Evolutionary conservation across 1,140 invertebrate species (phyloP).

Genomic region (Diorhabda carinulata): DNA sequence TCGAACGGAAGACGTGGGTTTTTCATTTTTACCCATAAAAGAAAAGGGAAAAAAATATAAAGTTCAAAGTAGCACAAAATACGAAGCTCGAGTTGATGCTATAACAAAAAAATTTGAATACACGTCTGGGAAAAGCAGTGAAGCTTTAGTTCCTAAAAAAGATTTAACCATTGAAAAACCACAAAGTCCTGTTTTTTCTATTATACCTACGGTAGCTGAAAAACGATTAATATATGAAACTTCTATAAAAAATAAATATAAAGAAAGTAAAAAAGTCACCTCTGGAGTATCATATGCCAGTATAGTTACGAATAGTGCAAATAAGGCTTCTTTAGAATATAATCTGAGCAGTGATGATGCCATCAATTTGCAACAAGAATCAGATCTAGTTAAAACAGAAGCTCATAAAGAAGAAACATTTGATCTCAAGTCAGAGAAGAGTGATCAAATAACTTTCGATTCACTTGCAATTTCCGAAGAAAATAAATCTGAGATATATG

Average conservation of each 20-base stretch:
- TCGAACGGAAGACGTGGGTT: slow-evolving; percentile 19
- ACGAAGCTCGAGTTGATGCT: slow-evolving; percentile 20
- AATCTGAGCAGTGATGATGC: too few relatives aligned
- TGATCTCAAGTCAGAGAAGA: too few relatives aligned
- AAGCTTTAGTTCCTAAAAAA: slow-evolving; percentile 30
- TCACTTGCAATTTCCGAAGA: too few relatives aligned
- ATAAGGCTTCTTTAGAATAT: background rate
- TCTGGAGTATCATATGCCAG: slow-evolving; percentile 31
- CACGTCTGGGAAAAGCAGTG: slow-evolving; percentile 19
- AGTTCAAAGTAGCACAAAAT: slow-evolving; percentile 15
- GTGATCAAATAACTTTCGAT: too few relatives aligned
- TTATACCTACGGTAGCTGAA: background rate
- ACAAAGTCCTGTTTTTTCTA: background rate
- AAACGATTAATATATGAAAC: slow-evolving; percentile 1
- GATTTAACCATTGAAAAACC: background rate
- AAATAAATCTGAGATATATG: slow-evolving; percentile 1
- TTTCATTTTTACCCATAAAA: slow-evolving; percentile 29
- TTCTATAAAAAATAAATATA: slow-evolving; percentile 21
- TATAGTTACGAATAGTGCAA: slow-evolving; percentile 24
- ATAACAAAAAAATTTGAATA: slow-evolving; percentile 23
- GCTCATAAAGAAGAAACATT: too few relatives aligned
- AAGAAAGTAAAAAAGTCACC: slow-evolving; percentile 33
- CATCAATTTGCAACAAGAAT: too few relatives aligned
- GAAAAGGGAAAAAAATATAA: slow-evolving; percentile 26
- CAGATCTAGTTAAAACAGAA: too few relatives aligned